Evolutionary conservation across 2,113 vertebrate genomes (phyloP).

Genomic region (Rhinolophus ferrumequinum): DNA sequence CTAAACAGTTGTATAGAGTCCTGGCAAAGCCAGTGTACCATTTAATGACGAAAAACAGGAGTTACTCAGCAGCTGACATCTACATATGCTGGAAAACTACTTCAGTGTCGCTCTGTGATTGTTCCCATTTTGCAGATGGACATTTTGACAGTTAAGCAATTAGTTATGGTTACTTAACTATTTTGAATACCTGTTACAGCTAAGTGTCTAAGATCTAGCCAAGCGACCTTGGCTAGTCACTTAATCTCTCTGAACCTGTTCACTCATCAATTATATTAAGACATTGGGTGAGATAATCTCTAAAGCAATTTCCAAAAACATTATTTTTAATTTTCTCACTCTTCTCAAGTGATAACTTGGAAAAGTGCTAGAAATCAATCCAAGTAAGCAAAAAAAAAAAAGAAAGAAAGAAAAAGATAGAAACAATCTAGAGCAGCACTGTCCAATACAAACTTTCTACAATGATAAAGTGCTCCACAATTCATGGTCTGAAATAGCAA

Average conservation of each 20-base stretch:
- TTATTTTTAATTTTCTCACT: constrained; percentile 17
- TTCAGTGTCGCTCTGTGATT: neutral
- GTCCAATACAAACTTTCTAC: neutral
- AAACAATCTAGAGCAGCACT: neutral
- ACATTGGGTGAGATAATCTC: neutral
- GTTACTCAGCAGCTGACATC: neutral
- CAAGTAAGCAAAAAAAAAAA: neutral
- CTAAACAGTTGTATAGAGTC: neutral
- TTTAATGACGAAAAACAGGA: neutral
- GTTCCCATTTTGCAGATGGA: constrained; percentile 45
- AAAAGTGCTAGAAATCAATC: neutral
- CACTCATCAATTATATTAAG: neutral
- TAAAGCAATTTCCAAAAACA: neutral
- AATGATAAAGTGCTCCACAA: neutral
- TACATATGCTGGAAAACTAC: neutral
- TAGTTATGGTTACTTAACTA: neutral
- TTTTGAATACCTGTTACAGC: neutral
- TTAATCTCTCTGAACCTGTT: constrained; percentile 11
- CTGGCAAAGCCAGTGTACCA: neutral
- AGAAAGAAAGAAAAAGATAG: neutral
- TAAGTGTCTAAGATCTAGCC: neutral
- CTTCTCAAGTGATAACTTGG: neutral
- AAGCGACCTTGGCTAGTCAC: neutral
- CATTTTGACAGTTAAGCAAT: neutral
- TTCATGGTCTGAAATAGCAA: neutral